Evolutionary conservation across 1,140 invertebrate species (phyloP), one percentile per base, ranked within the genome.

Genomic region (Drosophila tropicalis): DNA sequence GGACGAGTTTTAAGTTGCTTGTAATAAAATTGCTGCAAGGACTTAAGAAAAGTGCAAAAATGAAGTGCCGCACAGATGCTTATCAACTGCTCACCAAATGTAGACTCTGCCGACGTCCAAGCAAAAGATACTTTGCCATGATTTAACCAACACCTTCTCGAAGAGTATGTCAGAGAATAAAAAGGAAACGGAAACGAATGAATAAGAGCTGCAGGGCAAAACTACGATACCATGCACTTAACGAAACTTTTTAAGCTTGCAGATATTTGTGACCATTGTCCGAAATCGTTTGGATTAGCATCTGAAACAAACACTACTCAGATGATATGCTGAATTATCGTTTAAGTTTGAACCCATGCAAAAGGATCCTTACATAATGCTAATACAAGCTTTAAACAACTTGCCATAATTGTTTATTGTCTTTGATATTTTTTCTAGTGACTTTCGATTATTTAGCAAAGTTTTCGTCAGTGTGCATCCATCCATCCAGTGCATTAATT

Each of bases 41-140:
- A 76, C 71, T 84, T 72, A 63, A 54, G 81, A 82, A 87, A 86
- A 82, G 82, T 83, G 84, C 83, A 83, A 79, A 86, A 87, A 87
- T 87, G 83, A 87, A 87, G 83, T 89, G 84, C 17, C 44, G 44
- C 84, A 77, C 73, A 89, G 83, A 89, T 87, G 83, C 83, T 87
- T 87, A 87, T 89, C 83, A 74, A 60, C 65, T 80, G 15, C 5
- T 17, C 29, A 36, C 58, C 51, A 29, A 36, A 57, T 65, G 69
- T 67, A 71, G 57, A 72, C 70, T 51, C 54, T 72, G 51, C 58
- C 39, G 58, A 29, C 32, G 19, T 32, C 56, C 61, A 65, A 71
- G 74, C 40, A 63, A 40, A 60, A 72, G 75, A 78, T 78, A 77
- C 75, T 78, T 78, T 77, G 58, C 74, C 77, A 78, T 77, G 75